Evolutionary conservation across 1,140 invertebrate species (phyloP), one percentile per base, ranked within the genome.

Genomic region (Scylla paramamosain): DNA sequence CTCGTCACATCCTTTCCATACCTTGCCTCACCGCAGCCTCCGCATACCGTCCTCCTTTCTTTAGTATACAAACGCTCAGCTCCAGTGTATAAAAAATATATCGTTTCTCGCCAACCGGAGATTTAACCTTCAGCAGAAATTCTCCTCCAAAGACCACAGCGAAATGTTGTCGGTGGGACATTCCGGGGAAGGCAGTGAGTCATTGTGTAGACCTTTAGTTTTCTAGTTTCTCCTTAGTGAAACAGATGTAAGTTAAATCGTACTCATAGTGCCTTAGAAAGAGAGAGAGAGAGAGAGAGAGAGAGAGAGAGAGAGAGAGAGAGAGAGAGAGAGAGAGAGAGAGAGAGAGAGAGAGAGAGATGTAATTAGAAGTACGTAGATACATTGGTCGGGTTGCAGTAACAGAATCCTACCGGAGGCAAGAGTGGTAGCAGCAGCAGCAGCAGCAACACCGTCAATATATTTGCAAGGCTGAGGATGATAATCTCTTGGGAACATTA

Each of bases 391-490:
- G 39, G 39, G 39, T 39, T 39, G 39, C 39, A 39, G 1, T 39
- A 2, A 6, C 39, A 39, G 6, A 39, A 39, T 39, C 6, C 39
- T 39, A 39, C 39, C 39, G 52, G 3, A 59, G 10, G 52, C 52
- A 59, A 39, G 39, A 39, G 52, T 59, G 52, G 52, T 25, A 7
- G 67, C 25, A 77, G 67, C 25, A 77, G 67, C 20, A 77, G 67
- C 8, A 1, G 67, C 16, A 77, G 67, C 67, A 20, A 77, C 20
- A 77, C 67, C 67, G n/a, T 77, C 25, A n/a, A 77, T 77, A n/a
- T 25, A 77, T 77, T 77, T 77, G 67, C 67, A 77, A 77, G 67
- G 67, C 67, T n/a, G 67, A 77, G 67, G 67, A 77, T 77, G 67
- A 7, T 25, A 12, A 77, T 77, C 67, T 77, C 67, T 0, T 12